Evolutionary conservation across 2,888 invertebrate genomes (phyloP).

Genomic region (Lymantria dispar): DNA sequence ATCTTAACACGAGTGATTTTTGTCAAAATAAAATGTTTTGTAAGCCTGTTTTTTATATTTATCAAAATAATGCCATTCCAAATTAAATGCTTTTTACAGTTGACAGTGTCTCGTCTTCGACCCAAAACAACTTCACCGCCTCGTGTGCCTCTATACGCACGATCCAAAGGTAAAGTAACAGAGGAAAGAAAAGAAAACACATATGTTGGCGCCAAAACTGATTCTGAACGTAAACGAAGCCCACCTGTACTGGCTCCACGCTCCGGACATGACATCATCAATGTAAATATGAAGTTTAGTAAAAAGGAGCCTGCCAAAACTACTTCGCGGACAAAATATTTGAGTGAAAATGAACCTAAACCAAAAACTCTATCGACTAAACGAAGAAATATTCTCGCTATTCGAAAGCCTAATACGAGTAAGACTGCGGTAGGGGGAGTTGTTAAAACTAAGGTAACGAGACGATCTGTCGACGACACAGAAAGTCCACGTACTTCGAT

Average conservation of each 20-base stretch:
- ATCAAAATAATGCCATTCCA: background rate
- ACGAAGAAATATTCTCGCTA: slow-evolving; percentile 65
- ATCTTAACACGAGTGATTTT: slow-evolving; percentile 27
- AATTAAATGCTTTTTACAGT: slow-evolving; percentile 41
- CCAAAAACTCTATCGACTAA: slow-evolving; percentile 62
- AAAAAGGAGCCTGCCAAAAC: slow-evolving; percentile 63
- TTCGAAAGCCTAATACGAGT: slow-evolving; percentile 67
- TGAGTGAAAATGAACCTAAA: slow-evolving; percentile 65
- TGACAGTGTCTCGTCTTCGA: slow-evolving; percentile 69
- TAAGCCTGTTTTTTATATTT: background rate
- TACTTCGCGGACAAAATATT: slow-evolving; percentile 53
- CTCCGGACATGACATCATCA: slow-evolving; percentile 58
- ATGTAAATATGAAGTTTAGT: slow-evolving; percentile 52
- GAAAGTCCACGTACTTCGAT: slow-evolving; percentile 50
- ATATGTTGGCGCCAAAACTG: slow-evolving; percentile 62
- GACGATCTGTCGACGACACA: slow-evolving; percentile 62
- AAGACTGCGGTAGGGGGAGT: slow-evolving; percentile 58
- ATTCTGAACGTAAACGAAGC: slow-evolving; percentile 49
- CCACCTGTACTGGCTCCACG: slow-evolving; percentile 50
- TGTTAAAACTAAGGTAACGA: slow-evolving; percentile 50
- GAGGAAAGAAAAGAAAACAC: slow-evolving; percentile 77
- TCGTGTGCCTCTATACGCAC: slow-evolving; percentile 61
- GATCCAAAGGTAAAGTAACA: slow-evolving; percentile 63
- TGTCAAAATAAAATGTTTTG: slow-evolving; percentile 14
- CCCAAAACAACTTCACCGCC: slow-evolving; percentile 64